phyloP scores from a whole-genome alignment of 2,797 vertebrate species.

The Bradypus variegatus region DNA sequence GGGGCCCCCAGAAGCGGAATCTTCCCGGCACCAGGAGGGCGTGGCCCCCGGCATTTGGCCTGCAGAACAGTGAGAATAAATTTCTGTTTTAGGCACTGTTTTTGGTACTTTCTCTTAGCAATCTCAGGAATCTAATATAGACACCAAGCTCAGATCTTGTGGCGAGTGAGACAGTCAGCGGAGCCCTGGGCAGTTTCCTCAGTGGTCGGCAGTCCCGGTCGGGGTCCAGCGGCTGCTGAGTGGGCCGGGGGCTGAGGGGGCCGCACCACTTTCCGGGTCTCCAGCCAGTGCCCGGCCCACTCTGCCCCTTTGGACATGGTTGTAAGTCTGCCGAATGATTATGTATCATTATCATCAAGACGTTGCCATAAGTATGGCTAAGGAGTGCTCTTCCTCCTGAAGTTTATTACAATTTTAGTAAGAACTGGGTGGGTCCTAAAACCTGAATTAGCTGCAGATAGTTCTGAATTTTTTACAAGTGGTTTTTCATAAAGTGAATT shows the following conservation, averaged over 20 bases:
- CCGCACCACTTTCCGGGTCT: neutral
- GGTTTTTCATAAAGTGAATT: conserved; percentile 15
- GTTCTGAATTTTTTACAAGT: neutral
- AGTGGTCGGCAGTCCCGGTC: neutral
- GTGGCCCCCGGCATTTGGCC: too few relatives aligned
- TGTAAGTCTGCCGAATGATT: neutral
- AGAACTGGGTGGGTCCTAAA: neutral
- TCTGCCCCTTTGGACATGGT: neutral
- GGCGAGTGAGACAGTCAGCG: accelerated
- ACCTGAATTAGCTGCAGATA: neutral
- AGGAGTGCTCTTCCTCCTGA: neutral
- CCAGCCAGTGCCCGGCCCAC: accelerated
- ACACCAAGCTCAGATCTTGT: too few relatives aligned
- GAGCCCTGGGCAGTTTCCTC: neutral
- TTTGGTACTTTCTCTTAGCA: too few relatives aligned
- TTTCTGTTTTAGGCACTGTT: too few relatives aligned
- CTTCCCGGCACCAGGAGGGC: too few relatives aligned
- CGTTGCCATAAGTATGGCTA: too few relatives aligned
- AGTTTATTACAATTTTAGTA: neutral
- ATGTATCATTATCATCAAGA: neutral
- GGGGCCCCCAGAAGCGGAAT: too few relatives aligned
- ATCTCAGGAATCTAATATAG: too few relatives aligned
- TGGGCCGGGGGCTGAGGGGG: too few relatives aligned
- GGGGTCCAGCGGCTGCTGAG: accelerated
- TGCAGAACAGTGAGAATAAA: too few relatives aligned